Base-by-base conservation (phyloP, 2,888 invertebrate genomes). In the Acleris sparsana region DNA sequence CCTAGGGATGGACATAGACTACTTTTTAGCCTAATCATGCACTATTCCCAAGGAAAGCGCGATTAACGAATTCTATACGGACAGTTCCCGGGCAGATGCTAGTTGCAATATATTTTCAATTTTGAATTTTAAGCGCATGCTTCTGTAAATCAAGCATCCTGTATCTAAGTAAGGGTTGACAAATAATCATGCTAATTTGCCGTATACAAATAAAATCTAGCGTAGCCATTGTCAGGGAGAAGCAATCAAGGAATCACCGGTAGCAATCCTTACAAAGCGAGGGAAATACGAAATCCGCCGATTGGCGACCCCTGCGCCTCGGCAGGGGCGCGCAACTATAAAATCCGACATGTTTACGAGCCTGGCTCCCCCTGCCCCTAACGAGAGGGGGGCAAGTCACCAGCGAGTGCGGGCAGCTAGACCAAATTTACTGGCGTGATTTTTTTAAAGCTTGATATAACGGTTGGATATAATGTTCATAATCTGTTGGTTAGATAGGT, bases 271-370 rank as follows among this genome's bases (percentile, higher is more conserved):
- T 39, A 46, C 56, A 60, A 60, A 70, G 70, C 71, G 72, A 78
- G 78, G 77, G 77, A 79, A 80, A 78, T 76, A 76, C 68, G 70
- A 71, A 64, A 71, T 73, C 73, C 67, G 65, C 61, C 70, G 72
- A 70, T 73, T 72, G 70, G 69, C 80, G 78, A 78, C 84, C 84
- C 81, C 79, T 75, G 73, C 75, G 57, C 63, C 58, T 56, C 60
- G 72, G 66, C 72, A 79, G 82, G 85, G 86, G 84, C 71, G 83
- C 78, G 76, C 77, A 79, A 83, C 87, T 87, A 88, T 89, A 88
- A 88, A 88, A 87, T 81, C 82, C 85, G 89, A 89, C 91, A 88
- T 89, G 85, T 90, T 90, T 90, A 90, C 89, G 89, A 90, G 84
- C 77, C 74, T 74, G 77, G 75, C 73, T 80, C 83, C 80, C 84